A percentile compares a stretch with the other conserved stretches of the same genome.
Conservation (phyloP, 2,888 invertebrate genomes). For the Lasioglossum villosulum region DNA sequence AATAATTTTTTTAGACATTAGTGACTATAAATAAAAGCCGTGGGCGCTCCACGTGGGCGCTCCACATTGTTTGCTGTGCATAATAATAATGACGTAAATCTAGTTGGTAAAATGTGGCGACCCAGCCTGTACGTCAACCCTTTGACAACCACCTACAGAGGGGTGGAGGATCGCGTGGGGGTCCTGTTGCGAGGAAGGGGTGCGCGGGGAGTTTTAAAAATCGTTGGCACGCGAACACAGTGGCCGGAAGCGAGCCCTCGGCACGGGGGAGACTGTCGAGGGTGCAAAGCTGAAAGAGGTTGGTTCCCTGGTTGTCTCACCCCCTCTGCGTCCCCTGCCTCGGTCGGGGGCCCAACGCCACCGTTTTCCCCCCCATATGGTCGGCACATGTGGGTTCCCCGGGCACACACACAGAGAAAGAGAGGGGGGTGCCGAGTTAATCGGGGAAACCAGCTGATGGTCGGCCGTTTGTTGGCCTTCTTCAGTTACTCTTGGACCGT, state of each 20-base stretch:
- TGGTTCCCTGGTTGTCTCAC: slow-evolving; percentile 39
- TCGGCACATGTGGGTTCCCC: slow-evolving; percentile 76
- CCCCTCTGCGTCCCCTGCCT: neutral
- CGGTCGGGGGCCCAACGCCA: slow-evolving; percentile 22
- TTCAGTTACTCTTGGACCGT: slow-evolving; percentile 79
- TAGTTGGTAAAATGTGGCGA: no score
- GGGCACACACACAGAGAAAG: neutral
- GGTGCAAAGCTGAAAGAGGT: slow-evolving; percentile 62
- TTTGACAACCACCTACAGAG: neutral
- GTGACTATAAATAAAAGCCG: no score
- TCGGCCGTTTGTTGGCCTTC: slow-evolving; percentile 73
- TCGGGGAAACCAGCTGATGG: slow-evolving; percentile 80
- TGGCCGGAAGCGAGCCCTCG: slow-evolving; percentile 42
- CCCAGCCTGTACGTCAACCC: no score
- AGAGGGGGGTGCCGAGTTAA: slow-evolving; percentile 53
- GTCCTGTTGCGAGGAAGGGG: neutral
- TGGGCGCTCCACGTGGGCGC: no score
- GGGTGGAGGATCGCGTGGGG: neutral
- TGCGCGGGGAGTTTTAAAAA: slow-evolving; percentile 37
- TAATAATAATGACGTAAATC: no score
- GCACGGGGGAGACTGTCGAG: slow-evolving; percentile 28
- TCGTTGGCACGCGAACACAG: slow-evolving; percentile 58
- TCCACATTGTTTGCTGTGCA: no score
- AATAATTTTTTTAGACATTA: no score
- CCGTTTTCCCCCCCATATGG: slow-evolving; percentile 74